Base-by-base conservation (phyloP, 2,797 vertebrate species). In the Mormyrus hasselquistii region DNA sequence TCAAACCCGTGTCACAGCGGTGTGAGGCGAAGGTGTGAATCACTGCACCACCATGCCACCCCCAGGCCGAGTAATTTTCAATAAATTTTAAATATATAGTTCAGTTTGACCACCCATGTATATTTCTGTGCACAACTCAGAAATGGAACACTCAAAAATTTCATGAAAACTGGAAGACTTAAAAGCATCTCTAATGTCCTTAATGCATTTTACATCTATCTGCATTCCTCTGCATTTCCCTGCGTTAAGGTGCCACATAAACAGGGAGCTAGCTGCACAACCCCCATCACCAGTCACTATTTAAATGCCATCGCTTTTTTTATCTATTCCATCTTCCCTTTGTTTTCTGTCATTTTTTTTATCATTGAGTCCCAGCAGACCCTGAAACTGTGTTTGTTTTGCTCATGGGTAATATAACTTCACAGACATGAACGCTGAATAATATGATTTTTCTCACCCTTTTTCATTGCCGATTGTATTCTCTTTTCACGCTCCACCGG, bases 351-450 rank as follows among this genome's bases (percentile, higher is more conserved):
- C 12, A 53, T 87, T 59, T 41, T 34, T 38, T 59, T 49, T 34
- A 41, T 8, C 19, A 44, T 16, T 38, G 34, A 47, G 19, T 87
- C 87, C 62, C 59, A 44, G n/a, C 19, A 87, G 87, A 87, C 55
- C 16, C 41, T 25, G 41, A 38, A 85, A 25, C 87, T 69, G 44
- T 65, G 55, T 87, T 87, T 87, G 87, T 87, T 69, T 87, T 49
- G 87, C 57, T 69, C 59, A 5, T 49, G 22, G 12, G n/a, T 87
- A 50, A 87, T 87, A 59, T 59, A 65, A 65, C 57, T 65, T 69
- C 59, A 87, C 86, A 59, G 49, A 53, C 14, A 47, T 85, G 52
- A 89, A 73, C 52, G 87, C 62, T 73, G 89, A 90, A 88, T 86
- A 86, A 86, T 76, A 57, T 55, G 59, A 73, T 88, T 86, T 59